Evolutionary conservation across 2,888 invertebrate species (phyloP), one percentile per base, ranked within the genome.

Genomic region (Pelosia muscerda): DNA sequence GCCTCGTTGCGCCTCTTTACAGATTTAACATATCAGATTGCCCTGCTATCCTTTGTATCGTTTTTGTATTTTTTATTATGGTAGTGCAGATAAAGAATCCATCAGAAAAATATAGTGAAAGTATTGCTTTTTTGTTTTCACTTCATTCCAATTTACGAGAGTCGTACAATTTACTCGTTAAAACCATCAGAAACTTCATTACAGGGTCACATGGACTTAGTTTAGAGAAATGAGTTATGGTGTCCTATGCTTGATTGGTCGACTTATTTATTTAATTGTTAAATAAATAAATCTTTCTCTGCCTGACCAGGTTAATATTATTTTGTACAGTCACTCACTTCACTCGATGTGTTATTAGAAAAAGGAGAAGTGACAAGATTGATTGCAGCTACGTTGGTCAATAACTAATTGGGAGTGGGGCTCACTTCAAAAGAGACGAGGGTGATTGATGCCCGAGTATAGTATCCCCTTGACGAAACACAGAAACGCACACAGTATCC

Each of bases 361-460:
- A 85, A 81, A 84, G 79, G 84, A 85, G 86, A 86, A 80, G 82
- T 88, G 92, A 90, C 92, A 92, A 91, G 92, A 92, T 90, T 88
- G 87, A 93, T 91, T 86, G 85, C 84, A 74, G 76, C 76, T 72
- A 76, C 82, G 79, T 84, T 84, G 90, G 88, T 87, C 88, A 88
- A 83, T 81, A 84, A 76, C 77, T 74, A 82, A 76, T 75, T 80
- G 72, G 82, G 78, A 71, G 79, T 81, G 83, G 84, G 86, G 85
- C 82, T 78, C 84, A 90, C 90, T 88, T 93, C 93, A 92, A 92
- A 91, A 88, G 89, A 86, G 74, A 80, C 77, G 82, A 83, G 87
- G 85, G 89, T 88, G 90, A 91, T 90, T 85, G 86, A 92, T 88
- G 79, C 76, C 69, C 72, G 76, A 72, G 79, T 78, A 78, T 84